Base-by-base conservation (phyloP, 2,113 vertebrate species). In the Pitta sordida region DNA sequence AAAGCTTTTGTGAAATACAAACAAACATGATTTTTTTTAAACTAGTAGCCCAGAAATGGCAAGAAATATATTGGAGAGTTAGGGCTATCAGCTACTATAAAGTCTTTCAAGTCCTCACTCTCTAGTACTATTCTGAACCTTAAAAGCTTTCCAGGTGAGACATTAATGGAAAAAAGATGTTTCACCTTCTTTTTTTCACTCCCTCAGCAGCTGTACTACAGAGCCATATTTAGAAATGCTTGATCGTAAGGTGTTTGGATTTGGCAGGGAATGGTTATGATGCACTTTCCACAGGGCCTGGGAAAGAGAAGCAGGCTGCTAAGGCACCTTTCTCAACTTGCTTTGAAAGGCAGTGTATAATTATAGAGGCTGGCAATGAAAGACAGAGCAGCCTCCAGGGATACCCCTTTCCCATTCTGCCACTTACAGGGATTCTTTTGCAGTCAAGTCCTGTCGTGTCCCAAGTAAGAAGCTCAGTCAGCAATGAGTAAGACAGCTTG, bases 191-290 rank as follows among this genome's bases (percentile, higher is more conserved):
- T 71, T 32, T 34, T 59, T 30, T 24, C 24, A 34, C 59, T 41
- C 16, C 15, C 22, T 10, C 41, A 62, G 58, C 58, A 91, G 82
- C 58, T 76, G 43, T 73, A 65, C 55, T 91, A 49, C 86, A 85
- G 77, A 91, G 74, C 95, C 95, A 89, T 94, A 93, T 96, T 96
- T 96, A 95, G 94, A 92, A 94, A 89, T 91, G 65, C 65, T 82
- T 62, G 58, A 71, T 95, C 0, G 2, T 69, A 94, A 96, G 93
- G 93, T 96, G 96, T 94, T 96, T 91, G 83, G 86, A 93, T 96
- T 96, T 96, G 96, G 96, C 94, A 95, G 60, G 83, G 88, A 89
- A 86, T 64, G 43, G 23, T 71, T 91, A 22, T 76, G 78, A 93
- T 93, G 81, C 67, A 87, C 89, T 94, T 94, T 95, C 91, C 78